These are phyloP conservation scores for Lepetodrilus schrolli DNA, from an alignment of 2,888 invertebrate species.

Conservation along the genomic window DNA sequence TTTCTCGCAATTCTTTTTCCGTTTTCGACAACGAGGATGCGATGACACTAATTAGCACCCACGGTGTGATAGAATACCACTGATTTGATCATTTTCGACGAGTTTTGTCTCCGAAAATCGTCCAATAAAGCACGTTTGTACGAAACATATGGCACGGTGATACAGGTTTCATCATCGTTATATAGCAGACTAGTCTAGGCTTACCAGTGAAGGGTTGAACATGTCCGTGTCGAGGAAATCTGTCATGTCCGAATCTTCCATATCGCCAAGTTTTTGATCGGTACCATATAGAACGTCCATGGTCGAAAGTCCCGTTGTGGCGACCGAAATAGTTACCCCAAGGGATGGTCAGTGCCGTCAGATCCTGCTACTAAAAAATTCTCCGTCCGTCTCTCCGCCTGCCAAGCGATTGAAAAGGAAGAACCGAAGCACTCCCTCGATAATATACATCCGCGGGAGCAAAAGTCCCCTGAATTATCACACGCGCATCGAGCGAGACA, in stretches of 20 bases:
- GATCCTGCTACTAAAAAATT: slow-evolving; percentile 39
- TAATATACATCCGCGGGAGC: slow-evolving; percentile 41
- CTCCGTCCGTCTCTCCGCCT: slow-evolving; percentile 45
- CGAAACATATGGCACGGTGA: slow-evolving; percentile 12
- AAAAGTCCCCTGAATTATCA: slow-evolving; percentile 17
- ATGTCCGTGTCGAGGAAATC: slow-evolving; percentile 67
- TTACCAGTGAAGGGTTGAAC: slow-evolving; percentile 55
- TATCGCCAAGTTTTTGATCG: slow-evolving; percentile 66
- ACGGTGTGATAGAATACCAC: neutral
- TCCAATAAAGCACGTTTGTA: neutral
- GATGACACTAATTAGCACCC: neutral
- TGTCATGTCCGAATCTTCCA: slow-evolving; percentile 64
- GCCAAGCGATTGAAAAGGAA: slow-evolving; percentile 44
- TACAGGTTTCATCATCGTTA: slow-evolving; percentile 27
- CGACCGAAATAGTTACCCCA: slow-evolving; percentile 51
- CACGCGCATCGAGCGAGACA: neutral
- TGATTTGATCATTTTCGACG: neutral
- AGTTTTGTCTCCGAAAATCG: neutral
- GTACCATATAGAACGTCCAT: slow-evolving; percentile 71
- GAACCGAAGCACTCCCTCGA: slow-evolving; percentile 40
- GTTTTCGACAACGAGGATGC: neutral
- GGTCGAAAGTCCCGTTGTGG: slow-evolving; percentile 43
- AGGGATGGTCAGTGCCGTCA: slow-evolving; percentile 61
- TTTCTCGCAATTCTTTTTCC: neutral
- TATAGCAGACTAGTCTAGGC: too few relatives aligned